Evolutionary conservation across 2,888 invertebrate species (phyloP), one percentile per base, ranked within the genome.

Genomic region (Phortica magna): DNA sequence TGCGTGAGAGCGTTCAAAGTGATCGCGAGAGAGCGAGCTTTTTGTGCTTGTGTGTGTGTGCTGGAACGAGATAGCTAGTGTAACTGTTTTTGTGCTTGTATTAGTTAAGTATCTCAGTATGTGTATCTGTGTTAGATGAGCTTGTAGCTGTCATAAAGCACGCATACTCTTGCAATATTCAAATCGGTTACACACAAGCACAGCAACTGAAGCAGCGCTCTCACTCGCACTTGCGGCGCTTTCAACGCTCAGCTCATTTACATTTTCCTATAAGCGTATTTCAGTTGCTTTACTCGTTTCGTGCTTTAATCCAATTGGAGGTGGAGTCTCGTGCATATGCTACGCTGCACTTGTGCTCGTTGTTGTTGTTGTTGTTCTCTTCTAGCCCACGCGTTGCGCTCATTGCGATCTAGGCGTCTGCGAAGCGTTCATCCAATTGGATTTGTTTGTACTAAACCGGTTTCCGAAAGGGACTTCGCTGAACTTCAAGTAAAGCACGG

Each of bases 281-380:
- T 42, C n/a, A 39, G 67, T 64, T 7, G 31, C 31, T 22, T 10
- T 71, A 70, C 65, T 70, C 48, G 22, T 61, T 61, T 61, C 22
- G 19, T 61, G 22, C 77, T 73, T 83, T 85, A 85, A 85, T 85
- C 88, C 87, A 88, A 85, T 87, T 84, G 85, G 85, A 85, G 85
- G 85, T 85, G 87, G 84, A 88, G 88, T 48, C 80, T 79, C 76
- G 41, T 42, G n/a, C 17, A 17, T 59, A n/a, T n/a, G 7, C 17
- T 19, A 9, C 0, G 59, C 14, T 59, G 14, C 14, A 59, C 22
- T 65, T 65, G 31, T 65, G 10, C 2, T 53, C 12, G 76, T 78
- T 80, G 80, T 65, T 65, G 31, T 65, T 83, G 79, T 78, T 82
- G 85, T 77, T 64, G 80, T 82, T 76, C 83, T 84, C 80, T 77